Percentiles rank a stretch among this genome's conserved stretches.
phyloP scores from a whole-genome alignment of 2,888 invertebrate species.

The Lagria hirta region DNA sequence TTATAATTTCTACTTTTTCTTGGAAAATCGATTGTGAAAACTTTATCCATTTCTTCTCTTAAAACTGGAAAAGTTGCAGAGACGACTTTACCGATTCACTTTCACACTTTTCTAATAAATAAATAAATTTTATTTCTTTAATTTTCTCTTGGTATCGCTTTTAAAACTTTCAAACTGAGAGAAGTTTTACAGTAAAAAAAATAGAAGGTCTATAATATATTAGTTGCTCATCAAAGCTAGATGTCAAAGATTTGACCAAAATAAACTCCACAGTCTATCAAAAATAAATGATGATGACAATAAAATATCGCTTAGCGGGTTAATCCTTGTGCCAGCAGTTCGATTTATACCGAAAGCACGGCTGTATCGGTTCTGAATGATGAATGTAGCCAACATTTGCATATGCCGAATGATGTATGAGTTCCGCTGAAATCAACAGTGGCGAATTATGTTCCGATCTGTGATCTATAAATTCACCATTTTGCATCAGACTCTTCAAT shows the following conservation, averaged over 20 bases:
- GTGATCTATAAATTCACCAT: slow-evolving; percentile 48
- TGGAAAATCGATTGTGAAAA: too few relatives aligned
- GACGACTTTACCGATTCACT: too few relatives aligned
- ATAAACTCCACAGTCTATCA: slow-evolving; percentile 42
- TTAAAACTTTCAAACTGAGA: too few relatives aligned
- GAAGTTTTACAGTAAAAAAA: too few relatives aligned
- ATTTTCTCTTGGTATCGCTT: too few relatives aligned
- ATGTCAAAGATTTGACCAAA: slow-evolving; percentile 25
- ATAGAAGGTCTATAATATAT: slow-evolving; percentile 13
- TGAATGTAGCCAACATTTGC: slow-evolving; percentile 52
- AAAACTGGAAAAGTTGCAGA: too few relatives aligned
- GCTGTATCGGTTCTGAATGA: slow-evolving; percentile 45
- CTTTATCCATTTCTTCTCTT: too few relatives aligned
- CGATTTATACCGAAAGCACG: slow-evolving; percentile 29
- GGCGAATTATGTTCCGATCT: slow-evolving; percentile 53
- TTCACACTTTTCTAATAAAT: too few relatives aligned
- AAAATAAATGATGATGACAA: slow-evolving; percentile 47
- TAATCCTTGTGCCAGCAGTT: slow-evolving; percentile 33
- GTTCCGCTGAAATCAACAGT: slow-evolving; percentile 52
- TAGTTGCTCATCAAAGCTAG: slow-evolving; percentile 35
- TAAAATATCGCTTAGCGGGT: slow-evolving; percentile 47
- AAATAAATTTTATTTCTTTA: too few relatives aligned
- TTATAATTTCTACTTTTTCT: too few relatives aligned
- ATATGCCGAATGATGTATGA: slow-evolving; percentile 54
- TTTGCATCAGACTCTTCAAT: slow-evolving; percentile 44